Evolutionary conservation across 2,888 invertebrate genomes (phyloP), one percentile per base, ranked within the genome.

Genomic region (Leucophenga montana): DNA sequence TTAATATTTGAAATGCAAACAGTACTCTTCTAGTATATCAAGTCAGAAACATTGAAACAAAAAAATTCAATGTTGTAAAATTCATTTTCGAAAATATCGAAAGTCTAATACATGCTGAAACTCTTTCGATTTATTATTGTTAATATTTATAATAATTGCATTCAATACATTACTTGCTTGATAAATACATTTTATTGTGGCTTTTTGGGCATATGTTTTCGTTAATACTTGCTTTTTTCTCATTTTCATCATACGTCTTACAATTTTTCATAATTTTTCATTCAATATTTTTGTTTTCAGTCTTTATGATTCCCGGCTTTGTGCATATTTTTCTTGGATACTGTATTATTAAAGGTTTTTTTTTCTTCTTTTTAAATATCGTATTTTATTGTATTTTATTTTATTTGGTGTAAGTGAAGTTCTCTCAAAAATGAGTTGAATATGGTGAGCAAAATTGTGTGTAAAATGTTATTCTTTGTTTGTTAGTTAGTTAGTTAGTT

Each of bases 291-390:
- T 69, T 75, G 44, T 67, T 76, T 80, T 85, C 85, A 85, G 85
- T 85, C 85, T 85, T 86, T 83, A 81, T 83, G 85, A 85, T 85
- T 86, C 83, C 84, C 86, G 85, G 86, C 84, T 80, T 85, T 86
- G 85, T 86, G 86, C 85, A 85, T 83, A 77, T 82, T 48, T 62
- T 27, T 39, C 1, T 39, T 62, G 62, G 62, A 46, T 62, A 22
- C 62, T 16, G 62, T 39, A 39, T 33, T 62, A 5, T 62, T 46
- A 53, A n/a, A n/a, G n/a, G n/a, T n/a, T n/a, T n/a, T n/a, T 9
- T 31, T 57, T 27, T 3, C 27, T 22, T 27, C 27, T 27, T 27
- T 27, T 27, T 27, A 27, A 27, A 27, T 27, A 27, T 27, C n/a
- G 16, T 44, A 48, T n/a, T 48, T 33, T 11, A 5, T 39, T 39